Conservation (phyloP, 2,113 vertebrate species). For the Psilopogon haemacephalus region DNA sequence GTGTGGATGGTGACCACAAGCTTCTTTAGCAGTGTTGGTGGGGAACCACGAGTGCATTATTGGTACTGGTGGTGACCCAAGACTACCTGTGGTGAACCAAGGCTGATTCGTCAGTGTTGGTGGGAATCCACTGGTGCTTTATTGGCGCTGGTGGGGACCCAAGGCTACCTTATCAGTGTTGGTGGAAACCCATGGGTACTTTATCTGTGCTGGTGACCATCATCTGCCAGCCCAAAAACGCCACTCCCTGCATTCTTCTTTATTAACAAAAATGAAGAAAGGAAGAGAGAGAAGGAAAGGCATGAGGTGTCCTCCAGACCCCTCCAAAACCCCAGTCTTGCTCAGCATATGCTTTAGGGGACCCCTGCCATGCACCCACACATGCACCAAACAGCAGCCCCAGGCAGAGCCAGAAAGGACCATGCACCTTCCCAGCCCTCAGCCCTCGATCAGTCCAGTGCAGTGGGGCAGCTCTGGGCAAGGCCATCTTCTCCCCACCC, state of each 20-base stretch:
- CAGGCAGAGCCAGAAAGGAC: not conserved
- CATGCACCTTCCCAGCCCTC: not conserved
- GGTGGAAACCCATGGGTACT: too few species aligned
- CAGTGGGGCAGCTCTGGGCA: conserved; percentile 12
- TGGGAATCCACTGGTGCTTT: too few species aligned
- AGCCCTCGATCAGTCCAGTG: conserved; percentile 43
- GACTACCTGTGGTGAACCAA: not conserved
- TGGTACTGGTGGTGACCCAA: not conserved
- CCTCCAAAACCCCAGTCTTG: not conserved
- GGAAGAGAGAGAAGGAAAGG: not conserved
- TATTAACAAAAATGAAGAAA: not conserved
- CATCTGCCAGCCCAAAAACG: not conserved
- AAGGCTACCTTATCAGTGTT: too few species aligned
- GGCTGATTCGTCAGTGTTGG: not conserved
- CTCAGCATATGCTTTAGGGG: fast-evolving
- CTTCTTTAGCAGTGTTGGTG: not conserved
- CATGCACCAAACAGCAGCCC: not conserved
- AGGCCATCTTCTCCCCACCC: not conserved
- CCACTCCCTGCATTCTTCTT: fast-evolving
- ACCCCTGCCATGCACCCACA: not conserved
- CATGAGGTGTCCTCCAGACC: fast-evolving
- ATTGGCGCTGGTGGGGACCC: too few species aligned
- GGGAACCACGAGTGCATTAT: not conserved
- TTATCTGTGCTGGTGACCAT: not conserved
- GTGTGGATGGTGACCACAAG: too few species aligned